Conservation (phyloP, 2,113 vertebrate species). For the Myodes glareolus region DNA sequence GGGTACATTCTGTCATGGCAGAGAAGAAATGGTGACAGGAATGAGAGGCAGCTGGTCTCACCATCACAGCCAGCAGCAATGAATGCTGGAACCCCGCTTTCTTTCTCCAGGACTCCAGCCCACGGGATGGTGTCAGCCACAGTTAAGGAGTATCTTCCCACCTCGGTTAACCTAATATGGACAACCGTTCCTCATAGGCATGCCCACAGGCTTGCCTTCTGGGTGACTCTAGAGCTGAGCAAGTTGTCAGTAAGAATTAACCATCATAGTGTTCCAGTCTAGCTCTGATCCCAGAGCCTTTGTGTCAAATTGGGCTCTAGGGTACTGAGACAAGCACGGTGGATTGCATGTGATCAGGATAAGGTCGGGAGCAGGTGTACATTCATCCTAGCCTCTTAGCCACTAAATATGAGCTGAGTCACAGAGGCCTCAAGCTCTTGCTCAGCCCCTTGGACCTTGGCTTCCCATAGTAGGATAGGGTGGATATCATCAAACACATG, state of each 20-base stretch:
- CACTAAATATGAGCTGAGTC: slow-evolving; percentile 32
- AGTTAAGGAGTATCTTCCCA: neutral
- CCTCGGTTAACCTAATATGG: too few relatives aligned
- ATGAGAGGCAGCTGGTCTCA: neutral
- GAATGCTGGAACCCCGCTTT: too few relatives aligned
- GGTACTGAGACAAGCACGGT: slow-evolving; percentile 4
- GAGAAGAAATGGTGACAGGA: neutral
- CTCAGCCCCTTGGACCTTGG: slow-evolving; percentile 12
- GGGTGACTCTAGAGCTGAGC: neutral
- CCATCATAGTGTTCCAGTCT: neutral
- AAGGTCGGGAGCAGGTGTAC: slow-evolving; percentile 3
- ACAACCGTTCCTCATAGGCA: neutral
- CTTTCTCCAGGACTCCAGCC: neutral
- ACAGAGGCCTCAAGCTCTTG: slow-evolving; percentile 44
- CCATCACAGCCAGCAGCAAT: neutral
- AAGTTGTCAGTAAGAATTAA: neutral
- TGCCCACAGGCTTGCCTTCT: neutral
- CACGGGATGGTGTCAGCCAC: neutral
- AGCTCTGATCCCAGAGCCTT: neutral
- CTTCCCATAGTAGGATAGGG: slow-evolving; percentile 4
- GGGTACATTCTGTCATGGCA: neutral
- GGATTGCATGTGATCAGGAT: neutral
- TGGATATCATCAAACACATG: neutral
- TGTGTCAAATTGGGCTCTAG: slow-evolving; percentile 19
- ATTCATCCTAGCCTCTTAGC: neutral